These are phyloP conservation scores for Orycteropus afer DNA, from an alignment of 2,113 vertebrate genomes.

Conservation along the genomic window DNA sequence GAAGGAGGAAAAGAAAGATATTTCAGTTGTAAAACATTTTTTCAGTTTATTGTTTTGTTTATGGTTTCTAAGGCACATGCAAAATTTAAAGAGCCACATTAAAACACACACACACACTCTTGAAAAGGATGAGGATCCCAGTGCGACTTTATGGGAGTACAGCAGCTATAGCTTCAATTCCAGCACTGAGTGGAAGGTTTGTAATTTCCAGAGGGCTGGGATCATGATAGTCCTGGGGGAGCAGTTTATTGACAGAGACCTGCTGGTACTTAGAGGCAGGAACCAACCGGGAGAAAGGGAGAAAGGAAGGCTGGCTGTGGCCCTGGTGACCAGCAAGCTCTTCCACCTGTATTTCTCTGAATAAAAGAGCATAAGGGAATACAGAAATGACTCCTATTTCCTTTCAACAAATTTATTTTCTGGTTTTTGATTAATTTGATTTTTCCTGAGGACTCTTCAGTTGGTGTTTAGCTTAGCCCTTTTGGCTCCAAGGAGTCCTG, in stretches of 20 bases:
- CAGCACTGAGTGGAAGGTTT: not conserved
- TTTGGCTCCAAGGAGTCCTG: not conserved
- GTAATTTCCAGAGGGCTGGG: not conserved
- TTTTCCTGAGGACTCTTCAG: conserved; percentile 15
- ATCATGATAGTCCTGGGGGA: not conserved
- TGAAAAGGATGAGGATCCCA: not conserved
- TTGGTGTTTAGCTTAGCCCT: not conserved
- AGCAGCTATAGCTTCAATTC: not conserved
- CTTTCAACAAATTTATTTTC: not conserved
- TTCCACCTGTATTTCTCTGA: not conserved
- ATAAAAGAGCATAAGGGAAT: not conserved
- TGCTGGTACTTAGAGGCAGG: not conserved
- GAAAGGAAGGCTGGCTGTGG: not conserved
- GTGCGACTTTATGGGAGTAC: not conserved
- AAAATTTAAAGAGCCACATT: conserved; percentile 11
- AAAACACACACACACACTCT: not conserved
- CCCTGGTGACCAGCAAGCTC: not conserved
- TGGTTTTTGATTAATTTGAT: not conserved
- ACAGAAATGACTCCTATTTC: not conserved
- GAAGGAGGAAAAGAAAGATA: conserved; percentile 24
- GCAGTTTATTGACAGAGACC: not conserved
- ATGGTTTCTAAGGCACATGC: not conserved
- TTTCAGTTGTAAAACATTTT: not conserved
- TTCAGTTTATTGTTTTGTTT: conserved; percentile 43
- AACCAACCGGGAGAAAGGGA: not conserved